Evolutionary conservation across 2,113 vertebrate genomes (phyloP).

Genomic region (Pachycephala philippinensis): DNA sequence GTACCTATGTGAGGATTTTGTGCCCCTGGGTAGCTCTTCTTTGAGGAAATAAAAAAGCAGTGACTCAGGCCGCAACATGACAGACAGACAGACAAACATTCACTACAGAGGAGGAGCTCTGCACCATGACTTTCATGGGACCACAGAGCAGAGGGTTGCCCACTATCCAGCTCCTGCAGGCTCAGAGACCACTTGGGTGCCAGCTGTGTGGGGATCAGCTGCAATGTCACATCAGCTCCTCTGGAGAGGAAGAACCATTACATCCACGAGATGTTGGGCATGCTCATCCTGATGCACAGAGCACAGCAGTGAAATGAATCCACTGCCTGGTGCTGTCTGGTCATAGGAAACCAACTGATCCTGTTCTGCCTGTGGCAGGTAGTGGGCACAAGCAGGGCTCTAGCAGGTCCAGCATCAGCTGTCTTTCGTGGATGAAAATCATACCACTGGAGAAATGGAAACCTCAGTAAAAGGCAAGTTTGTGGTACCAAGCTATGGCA

Average conservation of each 20-base stretch:
- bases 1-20: not conserved
- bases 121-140: not conserved
- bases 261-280: not conserved
- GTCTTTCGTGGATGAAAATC: not conserved
- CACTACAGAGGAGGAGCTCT: not conserved
- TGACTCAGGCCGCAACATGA: not conserved
- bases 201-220: not conserved
- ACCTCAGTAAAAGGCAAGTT: not conserved
- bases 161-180: not conserved
- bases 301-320: not conserved
- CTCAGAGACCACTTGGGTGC: not conserved
- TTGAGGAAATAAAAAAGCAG: not conserved
- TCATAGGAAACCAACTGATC: not conserved
- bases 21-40: not conserved
- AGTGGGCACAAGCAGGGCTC: not conserved
- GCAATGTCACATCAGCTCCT: not conserved
- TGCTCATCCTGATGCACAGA: not conserved
- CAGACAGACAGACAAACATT: not conserved
- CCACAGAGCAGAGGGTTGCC: not conserved
- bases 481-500: not conserved
- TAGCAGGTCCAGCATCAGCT: not conserved
- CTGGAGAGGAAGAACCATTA: not conserved
- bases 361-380: rapidly evolving
- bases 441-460: not conserved
- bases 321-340: not conserved